Evolutionary conservation across 2,113 vertebrate species (phyloP), one percentile per base, ranked within the genome.

Genomic region (Capreolus pygargus): DNA sequence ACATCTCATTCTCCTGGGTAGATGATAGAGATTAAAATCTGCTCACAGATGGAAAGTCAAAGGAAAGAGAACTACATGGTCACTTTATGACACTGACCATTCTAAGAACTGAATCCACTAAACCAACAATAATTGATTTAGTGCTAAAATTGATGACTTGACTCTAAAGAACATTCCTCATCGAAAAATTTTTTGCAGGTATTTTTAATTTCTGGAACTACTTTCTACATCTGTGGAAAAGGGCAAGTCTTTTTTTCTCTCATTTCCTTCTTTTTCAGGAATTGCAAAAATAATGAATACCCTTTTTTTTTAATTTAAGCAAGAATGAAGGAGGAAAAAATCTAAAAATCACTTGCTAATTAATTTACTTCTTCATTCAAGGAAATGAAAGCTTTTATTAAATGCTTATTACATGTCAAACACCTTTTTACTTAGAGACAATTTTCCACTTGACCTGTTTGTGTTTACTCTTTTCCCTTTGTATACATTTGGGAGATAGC

Each of bases 41-140:
- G 54, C 36, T 94, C 91, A 61, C 78, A 96, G 93, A 88, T 78
- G 50, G 47, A 88, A 52, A 94, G 61, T 67, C 64, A 82, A 93
- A 8, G 30, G 16, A 54, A 83, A 81, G 76, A 92, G 67, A 96
- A 85, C n/a, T 79, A 28, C 39, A 64, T 54, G 82, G 54, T 85
- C 33, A 16, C 45, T 74, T 7, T 55, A 45, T 61, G 78, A 93
- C 79, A 67, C 0, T 90, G 84, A 64, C 33, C 81, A 76, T 52
- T 96, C 83, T 87, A 55, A 93, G 45, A 88, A 67, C 58, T 10
- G 57, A 94, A 52, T 76, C 23, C 60, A 82, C 27, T 50, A 89
- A 78, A 45, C 2, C 47, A 88, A 57, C 36, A 95, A 43, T 64
- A 93, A 78, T 39, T 86, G 64, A 76, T 17, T 54, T 43, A 27